Evolutionary conservation across 2,888 invertebrate genomes (phyloP).

Genomic region (Leucozona laternaria): DNA sequence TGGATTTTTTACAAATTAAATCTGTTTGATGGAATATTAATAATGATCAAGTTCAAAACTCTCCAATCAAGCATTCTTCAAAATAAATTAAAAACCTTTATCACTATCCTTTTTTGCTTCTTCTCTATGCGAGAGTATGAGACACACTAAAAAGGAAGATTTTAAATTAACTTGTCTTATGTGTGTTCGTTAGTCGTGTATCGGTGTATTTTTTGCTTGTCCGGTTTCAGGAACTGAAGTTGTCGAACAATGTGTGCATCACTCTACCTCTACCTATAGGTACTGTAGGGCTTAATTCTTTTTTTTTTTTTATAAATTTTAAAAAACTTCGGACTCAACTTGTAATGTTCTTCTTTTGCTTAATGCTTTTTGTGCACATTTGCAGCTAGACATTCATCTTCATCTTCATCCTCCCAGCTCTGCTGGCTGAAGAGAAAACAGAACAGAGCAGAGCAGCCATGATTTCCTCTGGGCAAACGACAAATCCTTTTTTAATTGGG

Average conservation of each 20-base stretch:
- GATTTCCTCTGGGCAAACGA: conserved; percentile 73
- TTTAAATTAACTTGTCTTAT: conserved; percentile 37
- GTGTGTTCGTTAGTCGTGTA: background rate
- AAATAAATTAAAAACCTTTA: conserved; percentile 30
- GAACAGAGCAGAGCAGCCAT: conserved; percentile 14
- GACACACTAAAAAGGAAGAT: conserved; percentile 13
- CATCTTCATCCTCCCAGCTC: conserved; percentile 13
- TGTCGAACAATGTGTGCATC: conserved; percentile 36
- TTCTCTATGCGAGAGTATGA: background rate
- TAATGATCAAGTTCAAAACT: background rate
- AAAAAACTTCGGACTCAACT: conserved; percentile 26
- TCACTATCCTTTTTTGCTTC: too few relatives aligned
- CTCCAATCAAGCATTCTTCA: conserved; percentile 11
- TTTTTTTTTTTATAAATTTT: background rate
- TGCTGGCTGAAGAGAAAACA: too few relatives aligned
- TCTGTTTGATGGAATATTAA: conserved; percentile 15
- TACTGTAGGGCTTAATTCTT: conserved; percentile 18
- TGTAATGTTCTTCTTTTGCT: conserved; percentile 35
- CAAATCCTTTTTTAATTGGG: conserved; percentile 75
- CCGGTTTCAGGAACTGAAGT: conserved; percentile 24
- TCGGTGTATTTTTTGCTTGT: background rate
- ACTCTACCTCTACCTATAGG: background rate
- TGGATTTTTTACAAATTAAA: background rate
- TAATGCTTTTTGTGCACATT: conserved; percentile 30
- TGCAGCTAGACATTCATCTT: conserved; percentile 50